Evolutionary conservation across 2,113 vertebrate species (phyloP).

Genomic region (Pseudopodoces humilis): DNA sequence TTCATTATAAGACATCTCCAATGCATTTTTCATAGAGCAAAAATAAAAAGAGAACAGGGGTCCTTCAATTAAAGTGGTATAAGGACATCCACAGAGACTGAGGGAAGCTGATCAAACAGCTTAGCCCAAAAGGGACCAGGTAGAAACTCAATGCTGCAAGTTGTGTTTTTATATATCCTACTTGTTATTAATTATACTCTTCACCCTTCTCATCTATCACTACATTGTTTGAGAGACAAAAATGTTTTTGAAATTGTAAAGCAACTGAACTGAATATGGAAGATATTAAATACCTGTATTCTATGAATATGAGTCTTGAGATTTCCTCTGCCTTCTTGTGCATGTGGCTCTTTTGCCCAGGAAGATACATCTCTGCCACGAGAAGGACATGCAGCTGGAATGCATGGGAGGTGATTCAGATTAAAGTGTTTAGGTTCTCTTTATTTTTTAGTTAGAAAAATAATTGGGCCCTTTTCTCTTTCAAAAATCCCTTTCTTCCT

Average conservation of each 20-base stretch:
- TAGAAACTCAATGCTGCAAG: slow-evolving; percentile 72
- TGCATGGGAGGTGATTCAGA: neutral
- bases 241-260: slow-evolving; percentile 17
- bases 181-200: slow-evolving; percentile 72
- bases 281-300: neutral
- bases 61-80: slow-evolving; percentile 83
- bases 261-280: neutral
- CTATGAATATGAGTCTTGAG: neutral
- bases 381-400: neutral
- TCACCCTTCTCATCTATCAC: slow-evolving; percentile 1
- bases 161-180: slow-evolving; percentile 50
- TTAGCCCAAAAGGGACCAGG: slow-evolving; percentile 83
- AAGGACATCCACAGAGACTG: slow-evolving; percentile 83
- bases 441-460: neutral
- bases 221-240: slow-evolving; percentile 43
- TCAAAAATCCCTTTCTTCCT: neutral
- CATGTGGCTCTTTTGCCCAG: neutral
- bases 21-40: slow-evolving; percentile 85
- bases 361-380: neutral
- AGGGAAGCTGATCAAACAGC: slow-evolving; percentile 81
- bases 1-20: slow-evolving; percentile 84
- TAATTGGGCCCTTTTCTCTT: neutral
- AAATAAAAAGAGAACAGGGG: slow-evolving; percentile 83
- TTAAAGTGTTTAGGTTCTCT: neutral
- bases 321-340: neutral